These are phyloP conservation scores for Aix galericulata DNA, from an alignment of 2,113 vertebrate species.

Conservation along the genomic window DNA sequence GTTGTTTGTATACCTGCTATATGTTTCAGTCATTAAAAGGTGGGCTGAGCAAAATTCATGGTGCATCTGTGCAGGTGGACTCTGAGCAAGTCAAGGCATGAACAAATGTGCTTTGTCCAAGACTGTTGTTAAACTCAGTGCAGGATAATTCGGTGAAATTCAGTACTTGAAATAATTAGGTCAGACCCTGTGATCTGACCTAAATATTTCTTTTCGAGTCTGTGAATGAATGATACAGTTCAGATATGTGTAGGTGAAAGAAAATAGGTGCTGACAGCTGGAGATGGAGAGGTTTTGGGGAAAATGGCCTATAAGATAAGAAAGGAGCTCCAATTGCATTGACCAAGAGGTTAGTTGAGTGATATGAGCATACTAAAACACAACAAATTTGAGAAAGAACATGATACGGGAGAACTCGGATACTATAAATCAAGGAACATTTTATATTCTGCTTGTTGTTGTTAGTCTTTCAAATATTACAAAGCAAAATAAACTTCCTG, in stretches of 20 bases:
- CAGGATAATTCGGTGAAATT: constrained; percentile 32
- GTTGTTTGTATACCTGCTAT: neutral
- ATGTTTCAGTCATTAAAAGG: neutral
- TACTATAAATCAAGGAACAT: neutral
- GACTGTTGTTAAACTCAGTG: neutral
- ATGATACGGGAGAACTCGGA: neutral
- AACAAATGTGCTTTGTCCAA: neutral
- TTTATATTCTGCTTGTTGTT: neutral
- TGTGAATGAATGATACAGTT: constrained; percentile 19
- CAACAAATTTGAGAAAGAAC: neutral
- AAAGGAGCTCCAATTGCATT: neutral
- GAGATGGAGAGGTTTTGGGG: neutral
- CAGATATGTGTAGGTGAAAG: neutral
- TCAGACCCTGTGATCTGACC: constrained; percentile 18
- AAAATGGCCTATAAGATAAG: constrained; percentile 18
- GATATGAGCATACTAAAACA: neutral
- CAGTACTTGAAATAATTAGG: constrained; percentile 12
- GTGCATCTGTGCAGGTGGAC: neutral
- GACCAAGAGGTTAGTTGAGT: neutral
- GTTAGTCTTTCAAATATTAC: neutral
- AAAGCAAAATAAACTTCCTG: neutral
- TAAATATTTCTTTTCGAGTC: constrained; percentile 7
- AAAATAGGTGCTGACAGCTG: constrained; percentile 30
- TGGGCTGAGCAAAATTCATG: neutral
- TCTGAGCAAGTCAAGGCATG: neutral